A percentile compares a stretch with the other conserved stretches of the same genome.
Conservation (phyloP, 2,888 invertebrate genomes). For the Clistopyga incitator region DNA sequence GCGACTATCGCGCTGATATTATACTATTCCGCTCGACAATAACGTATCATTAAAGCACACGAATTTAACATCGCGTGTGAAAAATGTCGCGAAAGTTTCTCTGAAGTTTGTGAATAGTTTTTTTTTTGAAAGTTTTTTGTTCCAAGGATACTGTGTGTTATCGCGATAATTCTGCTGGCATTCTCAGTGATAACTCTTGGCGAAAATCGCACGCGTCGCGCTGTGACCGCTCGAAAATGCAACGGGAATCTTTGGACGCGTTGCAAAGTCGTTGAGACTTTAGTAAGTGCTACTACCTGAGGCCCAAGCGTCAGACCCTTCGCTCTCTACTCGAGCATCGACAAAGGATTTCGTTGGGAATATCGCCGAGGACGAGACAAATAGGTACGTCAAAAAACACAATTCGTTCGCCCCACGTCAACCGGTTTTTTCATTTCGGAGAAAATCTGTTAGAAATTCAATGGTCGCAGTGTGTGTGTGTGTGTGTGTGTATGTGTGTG, state of each 20-base stretch:
- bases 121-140: not conserved
- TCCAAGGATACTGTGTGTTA: constrained; percentile 3
- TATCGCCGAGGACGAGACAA: constrained; percentile 18
- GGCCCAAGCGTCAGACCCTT: not conserved
- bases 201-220: constrained; percentile 7
- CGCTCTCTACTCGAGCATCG: not conserved
- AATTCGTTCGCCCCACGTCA: not conserved
- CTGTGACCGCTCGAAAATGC: constrained; percentile 54
- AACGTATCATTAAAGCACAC: too few species aligned
- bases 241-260: constrained; percentile 59
- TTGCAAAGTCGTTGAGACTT: constrained; percentile 53
- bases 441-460: too few species aligned
- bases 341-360: constrained; percentile 29
- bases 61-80: too few species aligned
- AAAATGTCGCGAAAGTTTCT: not conserved
- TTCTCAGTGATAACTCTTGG: not conserved
- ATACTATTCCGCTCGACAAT: not conserved
- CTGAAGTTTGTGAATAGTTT: not conserved
- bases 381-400: constrained; percentile 53
- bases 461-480: too few species aligned
- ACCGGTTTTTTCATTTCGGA: constrained; percentile 9
- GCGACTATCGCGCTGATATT: not conserved
- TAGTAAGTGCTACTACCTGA: constrained; percentile 19
- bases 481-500: too few species aligned
- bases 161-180: not conserved